phyloP scores from a whole-genome alignment of 2,113 vertebrate species.

The Procavia capensis region DNA sequence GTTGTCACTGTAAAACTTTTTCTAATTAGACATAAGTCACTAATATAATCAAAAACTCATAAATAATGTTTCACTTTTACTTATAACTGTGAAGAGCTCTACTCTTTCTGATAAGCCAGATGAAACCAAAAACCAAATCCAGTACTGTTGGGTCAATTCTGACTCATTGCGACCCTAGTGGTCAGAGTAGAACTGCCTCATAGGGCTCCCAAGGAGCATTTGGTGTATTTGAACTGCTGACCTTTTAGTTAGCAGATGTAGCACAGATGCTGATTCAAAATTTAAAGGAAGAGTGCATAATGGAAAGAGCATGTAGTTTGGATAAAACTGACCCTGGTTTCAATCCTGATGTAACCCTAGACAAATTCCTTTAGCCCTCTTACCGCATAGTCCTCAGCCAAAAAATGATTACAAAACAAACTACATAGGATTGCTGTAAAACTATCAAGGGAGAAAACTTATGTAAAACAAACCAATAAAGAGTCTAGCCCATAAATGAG shows the following conservation, averaged over 20 bases:
- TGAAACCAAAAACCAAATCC: no score
- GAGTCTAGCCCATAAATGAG: neutral
- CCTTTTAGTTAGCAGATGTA: no score
- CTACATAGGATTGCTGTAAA: neutral
- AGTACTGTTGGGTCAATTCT: no score
- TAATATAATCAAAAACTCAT: neutral
- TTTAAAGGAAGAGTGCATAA: neutral
- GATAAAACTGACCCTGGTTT: neutral
- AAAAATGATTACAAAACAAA: neutral
- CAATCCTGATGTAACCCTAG: neutral
- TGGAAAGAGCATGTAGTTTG: neutral
- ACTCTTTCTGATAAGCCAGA: neutral
- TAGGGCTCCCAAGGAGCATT: no score
- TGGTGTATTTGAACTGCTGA: no score
- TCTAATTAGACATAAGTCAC: neutral
- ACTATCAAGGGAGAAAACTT: neutral
- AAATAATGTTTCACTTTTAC: neutral
- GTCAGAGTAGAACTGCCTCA: no score
- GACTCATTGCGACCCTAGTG: no score
- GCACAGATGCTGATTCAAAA: constrained; percentile 4
- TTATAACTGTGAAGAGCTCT: neutral
- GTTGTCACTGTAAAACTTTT: neutral
- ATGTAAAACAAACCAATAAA: neutral
- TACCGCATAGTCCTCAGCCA: neutral
- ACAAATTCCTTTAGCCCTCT: neutral